Percentiles rank a stretch among this genome's conserved stretches.
Evolutionary conservation across 1,140 invertebrate genomes (phyloP).

Genomic region (Nylanderia fulva): DNA sequence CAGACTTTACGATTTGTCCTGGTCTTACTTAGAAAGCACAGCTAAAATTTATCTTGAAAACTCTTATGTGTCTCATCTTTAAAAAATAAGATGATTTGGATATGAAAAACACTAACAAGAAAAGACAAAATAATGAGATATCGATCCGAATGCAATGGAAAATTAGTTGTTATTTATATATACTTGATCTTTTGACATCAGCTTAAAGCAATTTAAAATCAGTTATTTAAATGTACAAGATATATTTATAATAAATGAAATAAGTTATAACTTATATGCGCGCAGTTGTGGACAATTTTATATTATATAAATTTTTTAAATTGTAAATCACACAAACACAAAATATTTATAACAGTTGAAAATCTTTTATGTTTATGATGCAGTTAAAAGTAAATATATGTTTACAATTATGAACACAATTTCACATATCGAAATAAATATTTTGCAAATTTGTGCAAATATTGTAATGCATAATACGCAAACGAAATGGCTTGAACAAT

Average conservation of each 20-base stretch:
- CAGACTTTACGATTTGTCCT: conserved; percentile 53
- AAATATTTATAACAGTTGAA: not conserved
- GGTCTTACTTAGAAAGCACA: not conserved
- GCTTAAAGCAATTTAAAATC: not conserved
- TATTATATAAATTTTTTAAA: conserved; percentile 18
- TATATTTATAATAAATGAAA: not conserved
- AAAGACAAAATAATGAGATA: conserved; percentile 20
- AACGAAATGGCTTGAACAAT: conserved; percentile 20
- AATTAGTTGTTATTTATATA: not conserved
- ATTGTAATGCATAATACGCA: conserved; percentile 19
- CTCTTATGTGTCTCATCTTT: conserved; percentile 31
- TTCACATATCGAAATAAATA: not conserved
- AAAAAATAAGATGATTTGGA: not conserved
- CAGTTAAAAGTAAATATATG: conserved; percentile 13
- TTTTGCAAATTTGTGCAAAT: not conserved
- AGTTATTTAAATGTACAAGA: not conserved
- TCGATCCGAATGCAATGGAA: not conserved
- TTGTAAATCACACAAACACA: not conserved
- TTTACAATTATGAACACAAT: conserved; percentile 13
- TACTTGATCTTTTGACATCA: not conserved
- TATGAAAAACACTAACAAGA: not conserved
- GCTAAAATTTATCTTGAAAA: conserved; percentile 43
- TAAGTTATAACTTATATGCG: not conserved
- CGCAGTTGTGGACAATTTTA: not conserved
- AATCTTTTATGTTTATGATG: not conserved